Conservation (phyloP, 2,888 invertebrate species). For the Apodemia duryi region DNA sequence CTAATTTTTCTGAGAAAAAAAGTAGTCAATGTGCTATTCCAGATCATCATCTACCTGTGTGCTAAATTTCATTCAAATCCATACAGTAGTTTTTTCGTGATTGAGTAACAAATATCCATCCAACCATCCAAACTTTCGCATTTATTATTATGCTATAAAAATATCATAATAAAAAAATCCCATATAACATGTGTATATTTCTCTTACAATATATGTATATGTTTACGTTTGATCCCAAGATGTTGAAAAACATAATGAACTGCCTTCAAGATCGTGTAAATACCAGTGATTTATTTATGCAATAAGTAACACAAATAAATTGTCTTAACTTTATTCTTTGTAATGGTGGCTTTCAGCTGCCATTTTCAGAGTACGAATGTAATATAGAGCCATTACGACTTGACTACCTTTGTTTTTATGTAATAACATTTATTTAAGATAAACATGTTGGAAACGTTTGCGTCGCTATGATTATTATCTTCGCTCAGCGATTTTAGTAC, state of each 20-base stretch:
- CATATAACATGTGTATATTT: too few relatives aligned
- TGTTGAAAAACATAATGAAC: constrained; percentile 3
- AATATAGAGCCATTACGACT: neutral
- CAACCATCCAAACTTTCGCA: too few relatives aligned
- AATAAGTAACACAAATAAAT: constrained; percentile 14
- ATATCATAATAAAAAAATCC: too few relatives aligned
- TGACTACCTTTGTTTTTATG: constrained; percentile 3
- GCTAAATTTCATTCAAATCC: too few relatives aligned
- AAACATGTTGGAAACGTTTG: neutral
- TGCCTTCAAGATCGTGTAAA: neutral
- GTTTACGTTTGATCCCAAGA: neutral
- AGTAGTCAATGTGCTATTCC: too few relatives aligned
- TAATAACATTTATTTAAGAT: neutral
- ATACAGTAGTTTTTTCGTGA: too few relatives aligned
- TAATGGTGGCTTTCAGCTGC: constrained; percentile 10
- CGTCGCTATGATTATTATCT: neutral
- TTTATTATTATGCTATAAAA: too few relatives aligned
- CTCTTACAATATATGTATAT: neutral
- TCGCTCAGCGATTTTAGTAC: neutral
- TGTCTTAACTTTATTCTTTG: constrained; percentile 12
- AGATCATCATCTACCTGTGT: too few relatives aligned
- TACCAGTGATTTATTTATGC: constrained; percentile 9
- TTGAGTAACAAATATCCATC: too few relatives aligned
- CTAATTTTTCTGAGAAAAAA: too few relatives aligned
- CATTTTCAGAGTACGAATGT: constrained; percentile 5